Base-by-base conservation (phyloP, 2,888 invertebrate genomes). In the Phrixothrix hirtus region DNA sequence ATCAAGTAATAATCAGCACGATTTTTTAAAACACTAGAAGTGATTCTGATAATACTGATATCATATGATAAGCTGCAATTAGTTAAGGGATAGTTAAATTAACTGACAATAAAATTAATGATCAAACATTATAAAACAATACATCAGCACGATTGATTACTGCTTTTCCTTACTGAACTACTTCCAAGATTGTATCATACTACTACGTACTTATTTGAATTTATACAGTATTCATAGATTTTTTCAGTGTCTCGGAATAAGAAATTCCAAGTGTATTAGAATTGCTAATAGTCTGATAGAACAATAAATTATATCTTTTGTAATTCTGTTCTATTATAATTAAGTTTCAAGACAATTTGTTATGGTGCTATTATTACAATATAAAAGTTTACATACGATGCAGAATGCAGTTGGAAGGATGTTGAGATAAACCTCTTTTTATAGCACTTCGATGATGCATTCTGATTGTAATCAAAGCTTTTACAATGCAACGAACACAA, bases 291-390 rank as follows among this genome's bases (percentile, higher is more conserved):
- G 55, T 30, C 39, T 53, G 34, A 31, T 44, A 41, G 42, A 55
- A 53, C 57, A 58, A 60, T 58, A 60, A 60, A 60, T 60, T 60
- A 58, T 60, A 55, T 57, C 59, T 59, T 59, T 59, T 58, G 57
- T 55, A 60, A 59, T 60, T 57, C 58, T 52, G 47, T 50, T 54
- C 47, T 53, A 54, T 60, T 60, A 55, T 60, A 60, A 60, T 60
- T 58, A 55, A 55, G 53, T 55, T 48, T 32, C 31, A 35, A 39
- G 55, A 55, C 55, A 58, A 60, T 60, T 60, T 60, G 55, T 60
- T 57, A 57, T 47, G 12, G 10, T 57, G 52, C 39, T 36, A 32
- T 47, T 47, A 55, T 55, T 55, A 51, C 57, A 55, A 55, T 51
- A 55, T 37, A 39, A 53, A 42, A 35, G 42, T 49, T 42, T 34